phyloP scores from a whole-genome alignment of 2,888 invertebrate species.

The Cephus runcator region DNA sequence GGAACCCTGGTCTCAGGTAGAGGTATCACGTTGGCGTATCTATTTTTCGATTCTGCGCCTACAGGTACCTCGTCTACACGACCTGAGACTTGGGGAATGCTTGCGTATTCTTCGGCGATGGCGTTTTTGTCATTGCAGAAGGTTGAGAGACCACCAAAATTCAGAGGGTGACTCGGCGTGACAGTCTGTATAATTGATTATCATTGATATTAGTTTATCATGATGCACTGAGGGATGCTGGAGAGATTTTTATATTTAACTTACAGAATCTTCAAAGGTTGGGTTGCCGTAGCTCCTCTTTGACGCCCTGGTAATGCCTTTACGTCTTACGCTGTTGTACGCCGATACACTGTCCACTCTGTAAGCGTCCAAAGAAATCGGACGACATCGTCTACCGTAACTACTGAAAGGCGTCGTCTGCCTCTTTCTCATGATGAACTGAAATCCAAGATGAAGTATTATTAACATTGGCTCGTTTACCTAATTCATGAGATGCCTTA shows the following conservation, averaged over 20 bases:
- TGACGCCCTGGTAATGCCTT: slow-evolving; percentile 77
- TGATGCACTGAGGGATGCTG: not conserved
- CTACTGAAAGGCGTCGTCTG: slow-evolving; percentile 82
- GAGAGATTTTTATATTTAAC: slow-evolving; percentile 32
- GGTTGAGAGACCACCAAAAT: slow-evolving; percentile 80
- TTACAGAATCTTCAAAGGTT: slow-evolving; percentile 89
- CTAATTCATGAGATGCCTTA: not conserved
- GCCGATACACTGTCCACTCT: slow-evolving; percentile 91
- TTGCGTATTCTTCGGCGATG: slow-evolving; percentile 83
- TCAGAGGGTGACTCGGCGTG: slow-evolving; percentile 78
- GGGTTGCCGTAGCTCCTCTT: slow-evolving; percentile 92
- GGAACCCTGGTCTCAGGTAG: slow-evolving; percentile 90
- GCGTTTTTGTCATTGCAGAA: slow-evolving; percentile 78
- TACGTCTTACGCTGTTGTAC: slow-evolving; percentile 80
- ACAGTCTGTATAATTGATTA: slow-evolving; percentile 46
- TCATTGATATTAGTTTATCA: not conserved
- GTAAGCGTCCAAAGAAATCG: slow-evolving; percentile 89
- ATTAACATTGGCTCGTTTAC: not conserved
- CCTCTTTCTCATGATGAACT: slow-evolving; percentile 84
- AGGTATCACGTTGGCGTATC: slow-evolving; percentile 95
- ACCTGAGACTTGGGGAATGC: slow-evolving; percentile 82
- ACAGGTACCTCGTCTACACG: slow-evolving; percentile 84
- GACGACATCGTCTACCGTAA: slow-evolving; percentile 88
- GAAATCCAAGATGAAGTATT: slow-evolving; percentile 46
- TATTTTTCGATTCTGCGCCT: slow-evolving; percentile 90